Conservation (phyloP, 2,797 vertebrate genomes). For the Anabas testudineus region DNA sequence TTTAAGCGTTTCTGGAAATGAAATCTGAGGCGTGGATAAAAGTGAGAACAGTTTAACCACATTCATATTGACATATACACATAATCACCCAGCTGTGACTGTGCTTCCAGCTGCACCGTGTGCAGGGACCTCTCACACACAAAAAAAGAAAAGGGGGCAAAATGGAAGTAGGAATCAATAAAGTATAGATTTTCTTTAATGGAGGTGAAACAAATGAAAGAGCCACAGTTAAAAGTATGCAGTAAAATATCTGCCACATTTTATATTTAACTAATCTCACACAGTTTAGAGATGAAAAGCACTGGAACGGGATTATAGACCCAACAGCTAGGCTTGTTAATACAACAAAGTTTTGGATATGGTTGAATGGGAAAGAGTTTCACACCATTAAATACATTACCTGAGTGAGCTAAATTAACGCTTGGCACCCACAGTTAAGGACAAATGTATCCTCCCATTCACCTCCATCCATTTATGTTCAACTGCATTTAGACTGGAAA, state of each 20-base stretch:
- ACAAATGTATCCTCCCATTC: neutral
- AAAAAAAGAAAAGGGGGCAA: constrained; percentile 36
- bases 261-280: neutral
- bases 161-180: constrained; percentile 56
- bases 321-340: neutral
- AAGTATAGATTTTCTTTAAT: constrained; percentile 73
- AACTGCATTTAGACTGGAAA: constrained; percentile 28
- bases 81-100: constrained; percentile 17
- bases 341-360: neutral
- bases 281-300: constrained; percentile 8
- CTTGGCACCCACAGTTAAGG: neutral
- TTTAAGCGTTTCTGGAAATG: constrained; percentile 28
- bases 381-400: too few relatives aligned
- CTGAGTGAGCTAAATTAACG: neutral
- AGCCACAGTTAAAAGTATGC: constrained; percentile 27
- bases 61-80: constrained; percentile 16
- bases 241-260: constrained; percentile 24
- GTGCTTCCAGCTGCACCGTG: neutral
- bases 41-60: constrained; percentile 31
- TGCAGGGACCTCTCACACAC: constrained; percentile 18
- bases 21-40: constrained; percentile 38
- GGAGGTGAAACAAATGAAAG: constrained; percentile 49
- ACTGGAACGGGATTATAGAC: neutral
- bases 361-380: neutral
- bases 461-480: neutral